Evolutionary conservation across 2,888 invertebrate species (phyloP).

Genomic region (Scaptomyza parva): DNA sequence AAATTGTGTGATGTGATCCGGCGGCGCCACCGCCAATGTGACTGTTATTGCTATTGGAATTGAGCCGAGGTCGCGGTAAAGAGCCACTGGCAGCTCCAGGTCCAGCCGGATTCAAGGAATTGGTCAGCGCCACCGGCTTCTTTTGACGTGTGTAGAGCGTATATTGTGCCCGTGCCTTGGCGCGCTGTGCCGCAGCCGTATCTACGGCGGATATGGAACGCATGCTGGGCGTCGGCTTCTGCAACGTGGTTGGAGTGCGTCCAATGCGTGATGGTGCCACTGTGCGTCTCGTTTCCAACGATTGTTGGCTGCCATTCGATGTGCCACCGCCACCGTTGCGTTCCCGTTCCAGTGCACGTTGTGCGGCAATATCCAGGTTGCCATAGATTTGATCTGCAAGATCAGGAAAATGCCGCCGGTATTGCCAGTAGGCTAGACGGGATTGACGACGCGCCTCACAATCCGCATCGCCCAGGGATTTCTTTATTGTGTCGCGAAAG

Average conservation of each 20-base stretch:
- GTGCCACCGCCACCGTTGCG: slow-evolving; percentile 61
- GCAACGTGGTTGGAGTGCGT: slow-evolving; percentile 73
- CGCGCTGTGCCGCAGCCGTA: slow-evolving; percentile 95
- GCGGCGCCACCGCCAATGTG: slow-evolving; percentile 16
- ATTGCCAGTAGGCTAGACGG: slow-evolving; percentile 94
- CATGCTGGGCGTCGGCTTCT: slow-evolving; percentile 85
- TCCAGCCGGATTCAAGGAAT: slow-evolving; percentile 23
- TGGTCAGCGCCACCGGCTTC: slow-evolving; percentile 55
- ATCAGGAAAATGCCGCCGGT: slow-evolving; percentile 95
- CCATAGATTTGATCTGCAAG: slow-evolving; percentile 94
- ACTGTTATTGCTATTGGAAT: slow-evolving; percentile 51
- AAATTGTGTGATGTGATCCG: slow-evolving; percentile 39
- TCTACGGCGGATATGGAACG: slow-evolving; percentile 97
- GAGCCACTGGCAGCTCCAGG: slow-evolving; percentile 64
- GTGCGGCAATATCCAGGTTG: slow-evolving; percentile 91
- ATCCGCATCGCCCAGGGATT: slow-evolving; percentile 97
- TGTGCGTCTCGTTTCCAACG: slow-evolving; percentile 70
- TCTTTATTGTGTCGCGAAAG: slow-evolving; percentile 93
- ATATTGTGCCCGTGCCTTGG: slow-evolving; percentile 93
- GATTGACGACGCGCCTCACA: slow-evolving; percentile 91
- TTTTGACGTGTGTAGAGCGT: slow-evolving; percentile 92
- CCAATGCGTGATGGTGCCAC: slow-evolving; percentile 69
- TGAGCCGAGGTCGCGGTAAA: slow-evolving; percentile 75
- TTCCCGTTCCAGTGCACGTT: slow-evolving; percentile 87
- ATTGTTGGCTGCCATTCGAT: slow-evolving; percentile 34